These are phyloP conservation scores for Zaprionus camerounensis DNA, from an alignment of 1,140 invertebrate species.

Conservation along the genomic window DNA sequence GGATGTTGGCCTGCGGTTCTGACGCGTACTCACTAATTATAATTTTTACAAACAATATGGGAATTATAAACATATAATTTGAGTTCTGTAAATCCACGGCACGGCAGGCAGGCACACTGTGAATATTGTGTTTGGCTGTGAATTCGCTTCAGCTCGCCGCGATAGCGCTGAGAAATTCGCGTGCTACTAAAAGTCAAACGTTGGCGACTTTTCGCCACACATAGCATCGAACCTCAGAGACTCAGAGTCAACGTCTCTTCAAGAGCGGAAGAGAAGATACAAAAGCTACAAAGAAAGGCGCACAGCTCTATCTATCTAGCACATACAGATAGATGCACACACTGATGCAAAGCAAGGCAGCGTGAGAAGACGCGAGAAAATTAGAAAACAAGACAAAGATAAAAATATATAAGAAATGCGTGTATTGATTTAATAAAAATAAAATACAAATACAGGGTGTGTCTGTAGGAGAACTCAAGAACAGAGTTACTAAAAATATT, in stretches of 20 bases:
- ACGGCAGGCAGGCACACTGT: slow-evolving; percentile 18
- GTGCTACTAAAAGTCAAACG: slow-evolving; percentile 81
- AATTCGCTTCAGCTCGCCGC: slow-evolving; percentile 45
- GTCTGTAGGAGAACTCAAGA: neutral
- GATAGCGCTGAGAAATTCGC: slow-evolving; percentile 76
- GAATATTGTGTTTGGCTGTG: slow-evolving; percentile 59
- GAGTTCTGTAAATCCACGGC: slow-evolving; percentile 51
- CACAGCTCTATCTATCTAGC: slow-evolving; percentile 39
- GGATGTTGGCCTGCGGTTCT: slow-evolving; percentile 22
- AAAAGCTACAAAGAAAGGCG: slow-evolving; percentile 46
- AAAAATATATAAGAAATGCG: slow-evolving; percentile 78
- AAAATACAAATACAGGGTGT: slow-evolving; percentile 65
- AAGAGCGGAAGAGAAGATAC: slow-evolving; percentile 53
- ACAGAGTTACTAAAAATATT: neutral
- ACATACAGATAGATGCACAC: slow-evolving; percentile 41
- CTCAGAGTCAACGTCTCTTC: slow-evolving; percentile 32
- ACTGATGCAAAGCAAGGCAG: slow-evolving; percentile 24
- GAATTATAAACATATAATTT: slow-evolving; percentile 81
- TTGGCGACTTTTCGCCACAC: slow-evolving; percentile 79
- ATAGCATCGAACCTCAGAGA: slow-evolving; percentile 42
- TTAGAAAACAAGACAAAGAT: slow-evolving; percentile 74
- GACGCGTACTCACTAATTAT: slow-evolving; percentile 77
- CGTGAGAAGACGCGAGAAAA: slow-evolving; percentile 51
- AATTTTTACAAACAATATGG: slow-evolving; percentile 77
- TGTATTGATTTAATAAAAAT: slow-evolving; percentile 81